Base-by-base conservation (phyloP, 2,797 vertebrate genomes). In the Dromococcyx pavoninus region DNA sequence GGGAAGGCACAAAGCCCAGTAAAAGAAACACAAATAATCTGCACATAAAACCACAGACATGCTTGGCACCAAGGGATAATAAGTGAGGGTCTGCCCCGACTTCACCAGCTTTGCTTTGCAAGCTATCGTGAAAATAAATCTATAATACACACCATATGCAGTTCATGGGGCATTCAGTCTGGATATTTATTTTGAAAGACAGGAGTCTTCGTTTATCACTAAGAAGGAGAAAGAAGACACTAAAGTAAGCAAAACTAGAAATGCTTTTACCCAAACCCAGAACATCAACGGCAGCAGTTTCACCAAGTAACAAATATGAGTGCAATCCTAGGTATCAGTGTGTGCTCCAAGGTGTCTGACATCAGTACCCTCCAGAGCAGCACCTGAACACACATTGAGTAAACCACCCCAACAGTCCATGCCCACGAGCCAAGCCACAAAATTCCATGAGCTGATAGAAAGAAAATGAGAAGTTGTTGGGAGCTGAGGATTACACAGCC, bases 161-260 rank as follows among this genome's bases (percentile, higher is more conserved):
- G 3, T 39, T 86, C 43, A 39, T 2, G 4, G 50, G 65, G 21
- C 71, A 71, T 54, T 84, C 14, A 1, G 27, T 39, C 54, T 58
- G 66, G 23, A 19, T 78, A 73, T 66, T 93, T 91, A 50, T 85
- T 91, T 71, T 91, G 64, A 93, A 91, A 94, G 70, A 81, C n/a
- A 72, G 77, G 69, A 89, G 43, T 44, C 60, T 72, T 76, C 37
- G 3, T 65, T 78, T 50, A 24, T 58, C 57, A 86, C 48, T 61
- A 25, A 82, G 91, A 76, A 44, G 5, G 18, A 70, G 35, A 76
- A 91, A 57, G 62, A 88, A 21, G 61, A 60, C 57, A 25, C 70
- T 44, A 71, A 64, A 89, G 56, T 19, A 64, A 86, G 57, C 33
- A 85, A 87, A 95, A 93, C 3, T 0, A 67, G n/a, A 39, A 82